Evolutionary conservation across 2,113 vertebrate species (phyloP).

Genomic region (Spea bombifrons): DNA sequence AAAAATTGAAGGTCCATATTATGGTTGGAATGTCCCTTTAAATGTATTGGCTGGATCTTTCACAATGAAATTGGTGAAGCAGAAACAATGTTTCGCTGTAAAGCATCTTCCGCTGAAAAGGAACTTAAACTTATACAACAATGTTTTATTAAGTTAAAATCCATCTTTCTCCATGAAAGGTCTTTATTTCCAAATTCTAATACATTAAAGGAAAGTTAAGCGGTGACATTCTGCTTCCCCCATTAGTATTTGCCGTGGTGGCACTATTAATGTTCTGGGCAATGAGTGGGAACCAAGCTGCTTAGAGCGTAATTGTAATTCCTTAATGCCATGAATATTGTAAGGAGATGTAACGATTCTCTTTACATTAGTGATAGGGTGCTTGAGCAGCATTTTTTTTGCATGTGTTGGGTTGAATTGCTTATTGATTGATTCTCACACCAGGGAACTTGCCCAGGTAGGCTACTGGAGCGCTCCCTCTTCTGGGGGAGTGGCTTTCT

Average conservation of each 20-base stretch:
- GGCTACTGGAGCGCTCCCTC: too few relatives aligned
- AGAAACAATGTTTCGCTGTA: slow-evolving; percentile 7
- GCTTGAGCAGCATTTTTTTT: background rate
- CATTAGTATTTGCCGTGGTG: slow-evolving; percentile 56
- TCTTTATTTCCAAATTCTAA: slow-evolving; percentile 52
- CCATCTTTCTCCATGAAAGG: slow-evolving; percentile 49
- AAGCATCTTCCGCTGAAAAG: slow-evolving; percentile 19
- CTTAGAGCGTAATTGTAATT: slow-evolving; percentile 53
- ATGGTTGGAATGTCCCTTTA: too few relatives aligned
- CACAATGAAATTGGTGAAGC: slow-evolving; percentile 10
- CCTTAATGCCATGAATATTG: slow-evolving; percentile 48
- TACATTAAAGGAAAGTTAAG: slow-evolving; percentile 51
- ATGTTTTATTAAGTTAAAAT: slow-evolving; percentile 25
- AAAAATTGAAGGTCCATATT: too few relatives aligned
- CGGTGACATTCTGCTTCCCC: slow-evolving; percentile 58
- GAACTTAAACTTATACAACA: slow-evolving; percentile 17
- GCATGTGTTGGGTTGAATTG: background rate
- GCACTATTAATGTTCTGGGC: slow-evolving; percentile 53
- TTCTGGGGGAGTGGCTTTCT: too few relatives aligned
- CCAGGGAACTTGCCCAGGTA: too few relatives aligned
- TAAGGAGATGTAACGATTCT: slow-evolving; percentile 33
- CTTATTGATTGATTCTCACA: too few relatives aligned
- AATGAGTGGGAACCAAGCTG: slow-evolving; percentile 54
- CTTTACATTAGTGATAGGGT: slow-evolving; percentile 9
- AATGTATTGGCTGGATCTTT: background rate